Percentiles rank a stretch among this genome's conserved stretches.
phyloP scores from a whole-genome alignment of 2,888 invertebrate genomes.

The Physocephala rufipes region DNA sequence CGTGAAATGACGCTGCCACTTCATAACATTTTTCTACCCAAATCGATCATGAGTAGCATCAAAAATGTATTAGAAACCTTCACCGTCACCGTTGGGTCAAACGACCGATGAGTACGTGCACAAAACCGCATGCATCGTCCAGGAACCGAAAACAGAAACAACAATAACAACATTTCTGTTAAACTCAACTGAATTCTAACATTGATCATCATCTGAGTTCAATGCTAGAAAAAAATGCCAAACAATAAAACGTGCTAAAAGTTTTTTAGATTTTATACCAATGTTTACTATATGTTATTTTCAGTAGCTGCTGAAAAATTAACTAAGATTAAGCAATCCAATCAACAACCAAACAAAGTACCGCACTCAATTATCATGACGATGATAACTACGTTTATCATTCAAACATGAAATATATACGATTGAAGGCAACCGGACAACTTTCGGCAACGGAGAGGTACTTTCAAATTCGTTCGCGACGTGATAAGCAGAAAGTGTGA shows the following conservation, averaged over 20 bases:
- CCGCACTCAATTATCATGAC: too few species aligned
- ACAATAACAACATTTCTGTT: not conserved
- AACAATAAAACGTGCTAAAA: conserved; percentile 5
- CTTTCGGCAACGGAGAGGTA: not conserved
- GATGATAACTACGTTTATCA: too few species aligned
- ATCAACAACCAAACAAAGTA: too few species aligned
- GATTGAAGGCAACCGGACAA: too few species aligned
- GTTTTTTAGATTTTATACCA: not conserved
- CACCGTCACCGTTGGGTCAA: not conserved
- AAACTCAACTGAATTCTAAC: not conserved
- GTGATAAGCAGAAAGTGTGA: conserved; percentile 6
- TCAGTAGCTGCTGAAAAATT: not conserved
- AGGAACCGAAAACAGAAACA: not conserved
- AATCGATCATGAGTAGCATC: not conserved
- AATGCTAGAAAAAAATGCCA: conserved; percentile 4
- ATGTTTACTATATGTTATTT: not conserved
- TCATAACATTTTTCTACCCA: too few species aligned
- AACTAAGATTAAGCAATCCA: too few species aligned
- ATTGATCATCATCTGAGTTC: not conserved
- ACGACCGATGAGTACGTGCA: not conserved
- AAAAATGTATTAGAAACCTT: conserved; percentile 1
- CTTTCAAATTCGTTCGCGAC: not conserved
- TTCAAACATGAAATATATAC: too few species aligned
- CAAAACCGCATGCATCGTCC: not conserved
- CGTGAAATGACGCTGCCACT: too few species aligned